phyloP scores from a whole-genome alignment of 2,113 vertebrate species.

The Hypanus sabinus region DNA sequence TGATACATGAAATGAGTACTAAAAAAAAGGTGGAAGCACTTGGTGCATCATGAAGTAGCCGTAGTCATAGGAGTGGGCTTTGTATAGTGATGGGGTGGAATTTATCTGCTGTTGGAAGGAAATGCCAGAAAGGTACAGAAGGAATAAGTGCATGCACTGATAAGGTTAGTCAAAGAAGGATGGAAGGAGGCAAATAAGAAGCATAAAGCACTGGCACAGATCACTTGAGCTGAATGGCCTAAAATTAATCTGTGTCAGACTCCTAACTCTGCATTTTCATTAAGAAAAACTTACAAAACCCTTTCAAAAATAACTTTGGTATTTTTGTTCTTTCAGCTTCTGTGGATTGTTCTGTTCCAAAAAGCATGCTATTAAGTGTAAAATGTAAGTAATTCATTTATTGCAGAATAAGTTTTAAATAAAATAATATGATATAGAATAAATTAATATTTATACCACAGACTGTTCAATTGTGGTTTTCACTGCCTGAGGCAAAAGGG shows the following conservation, averaged over 20 bases:
- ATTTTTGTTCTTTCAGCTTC: conserved; percentile 63
- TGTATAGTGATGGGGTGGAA: neutral
- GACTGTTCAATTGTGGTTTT: neutral
- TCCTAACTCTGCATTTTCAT: neutral
- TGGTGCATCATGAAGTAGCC: neutral
- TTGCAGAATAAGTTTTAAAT: neutral
- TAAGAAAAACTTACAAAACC: neutral
- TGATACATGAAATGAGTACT: neutral
- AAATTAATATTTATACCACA: neutral
- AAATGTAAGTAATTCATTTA: conserved; percentile 70
- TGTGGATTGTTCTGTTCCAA: conserved; percentile 75
- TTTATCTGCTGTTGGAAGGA: neutral
- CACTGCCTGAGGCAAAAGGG: neutral
- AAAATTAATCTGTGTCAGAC: too few relatives aligned
- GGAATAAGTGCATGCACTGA: too few relatives aligned
- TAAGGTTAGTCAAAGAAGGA: too few relatives aligned
- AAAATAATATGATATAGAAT: neutral
- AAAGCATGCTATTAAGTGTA: conserved; percentile 70
- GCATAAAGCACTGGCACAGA: too few relatives aligned
- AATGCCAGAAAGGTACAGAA: neutral
- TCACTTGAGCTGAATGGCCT: too few relatives aligned
- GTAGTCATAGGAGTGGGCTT: too few relatives aligned
- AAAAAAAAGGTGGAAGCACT: neutral
- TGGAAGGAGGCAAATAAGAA: too few relatives aligned
- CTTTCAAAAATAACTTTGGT: neutral